phyloP scores from a whole-genome alignment of 2,113 vertebrate species.

The Marcusenius ussheri region DNA sequence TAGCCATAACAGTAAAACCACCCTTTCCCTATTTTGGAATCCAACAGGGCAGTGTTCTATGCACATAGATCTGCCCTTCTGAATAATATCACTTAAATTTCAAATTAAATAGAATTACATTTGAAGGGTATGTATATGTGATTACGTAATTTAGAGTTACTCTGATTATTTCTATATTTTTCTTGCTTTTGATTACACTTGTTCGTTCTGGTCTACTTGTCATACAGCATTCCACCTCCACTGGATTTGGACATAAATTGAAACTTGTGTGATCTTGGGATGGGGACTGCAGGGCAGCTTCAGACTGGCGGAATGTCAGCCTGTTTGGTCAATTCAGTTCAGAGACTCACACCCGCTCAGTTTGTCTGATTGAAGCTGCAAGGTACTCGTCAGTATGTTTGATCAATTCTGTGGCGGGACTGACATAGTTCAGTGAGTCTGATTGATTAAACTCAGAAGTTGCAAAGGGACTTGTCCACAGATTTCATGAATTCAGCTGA shows the following conservation, averaged over 20 bases:
- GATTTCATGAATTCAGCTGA: neutral
- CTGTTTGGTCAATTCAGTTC: neutral
- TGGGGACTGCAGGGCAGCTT: neutral
- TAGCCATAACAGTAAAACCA: neutral
- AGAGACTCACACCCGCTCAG: neutral
- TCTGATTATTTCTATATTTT: neutral
- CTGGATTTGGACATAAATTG: neutral
- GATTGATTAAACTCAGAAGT: neutral
- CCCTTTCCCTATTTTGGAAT: neutral
- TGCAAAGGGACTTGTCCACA: neutral
- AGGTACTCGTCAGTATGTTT: neutral
- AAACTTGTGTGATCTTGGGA: neutral
- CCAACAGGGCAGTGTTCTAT: neutral
- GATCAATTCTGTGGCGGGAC: neutral
- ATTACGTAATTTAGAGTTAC: neutral
- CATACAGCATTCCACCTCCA: neutral
- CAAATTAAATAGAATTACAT: neutral
- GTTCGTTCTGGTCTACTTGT: neutral
- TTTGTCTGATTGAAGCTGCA: neutral
- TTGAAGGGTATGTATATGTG: neutral
- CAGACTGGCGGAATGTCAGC: neutral
- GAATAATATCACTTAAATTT: neutral
- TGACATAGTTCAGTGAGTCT: neutral
- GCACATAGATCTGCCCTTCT: neutral
- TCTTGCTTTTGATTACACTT: neutral